Conservation (phyloP, 2,113 vertebrate species). For the Periophthalmus modestus region DNA sequence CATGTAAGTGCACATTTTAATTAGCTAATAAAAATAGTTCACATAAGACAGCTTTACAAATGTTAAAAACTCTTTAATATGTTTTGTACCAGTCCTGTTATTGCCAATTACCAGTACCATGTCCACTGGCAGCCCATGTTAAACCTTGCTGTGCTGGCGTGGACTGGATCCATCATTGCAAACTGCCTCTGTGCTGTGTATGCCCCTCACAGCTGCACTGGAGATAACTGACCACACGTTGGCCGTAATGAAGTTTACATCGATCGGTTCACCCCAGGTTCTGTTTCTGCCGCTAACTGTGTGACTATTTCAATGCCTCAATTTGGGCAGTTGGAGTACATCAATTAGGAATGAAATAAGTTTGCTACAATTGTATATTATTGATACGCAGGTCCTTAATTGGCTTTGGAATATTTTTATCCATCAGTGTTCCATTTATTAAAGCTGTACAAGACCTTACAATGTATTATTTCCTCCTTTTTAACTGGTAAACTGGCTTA, state of each 20-base stretch:
- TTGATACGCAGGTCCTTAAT: constrained; percentile 39
- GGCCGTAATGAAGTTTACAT: constrained; percentile 78
- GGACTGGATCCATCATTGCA: constrained; percentile 63
- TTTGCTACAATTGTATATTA: constrained; percentile 42
- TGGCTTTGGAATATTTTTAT: no score
- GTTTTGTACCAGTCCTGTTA: background rate
- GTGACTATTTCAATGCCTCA: constrained; percentile 54
- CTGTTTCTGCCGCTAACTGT: constrained; percentile 65
- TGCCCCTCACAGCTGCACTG: constrained; percentile 66
- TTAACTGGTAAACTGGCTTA: no score
- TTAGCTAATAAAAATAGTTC: no score
- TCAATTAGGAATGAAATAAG: constrained; percentile 36
- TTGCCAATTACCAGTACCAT: background rate
- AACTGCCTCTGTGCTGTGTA: constrained; percentile 63
- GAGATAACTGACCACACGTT: constrained; percentile 67
- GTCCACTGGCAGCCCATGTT: constrained; percentile 30
- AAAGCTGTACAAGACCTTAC: no score
- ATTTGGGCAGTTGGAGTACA: constrained; percentile 60
- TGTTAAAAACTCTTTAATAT: background rate
- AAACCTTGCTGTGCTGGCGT: constrained; percentile 47
- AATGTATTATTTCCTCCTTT: no score
- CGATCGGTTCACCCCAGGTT: constrained; percentile 66
- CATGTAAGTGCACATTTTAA: no score
- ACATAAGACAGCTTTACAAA: background rate
- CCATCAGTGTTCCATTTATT: no score